Evolutionary conservation across 37 sponge, comb jelly and placozoan species (phyloP).

Genomic region (Mnemiopsis leidyi): DNA sequence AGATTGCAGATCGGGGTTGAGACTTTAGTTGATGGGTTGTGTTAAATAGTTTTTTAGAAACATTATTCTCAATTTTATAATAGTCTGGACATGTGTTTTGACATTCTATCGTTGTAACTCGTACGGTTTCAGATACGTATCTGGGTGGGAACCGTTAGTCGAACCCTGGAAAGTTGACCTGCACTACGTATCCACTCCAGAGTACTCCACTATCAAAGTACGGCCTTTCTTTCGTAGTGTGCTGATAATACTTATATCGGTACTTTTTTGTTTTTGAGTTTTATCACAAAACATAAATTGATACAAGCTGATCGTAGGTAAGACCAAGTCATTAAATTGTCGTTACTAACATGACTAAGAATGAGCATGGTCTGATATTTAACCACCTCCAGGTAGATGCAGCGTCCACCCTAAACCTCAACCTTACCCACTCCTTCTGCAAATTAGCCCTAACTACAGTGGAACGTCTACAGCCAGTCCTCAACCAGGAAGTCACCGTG

Average conservation of each 20-base stretch:
- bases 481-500: neutral
- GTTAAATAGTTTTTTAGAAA: too few relatives aligned
- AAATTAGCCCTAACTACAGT: constrained; percentile 15
- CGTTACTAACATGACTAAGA: too few relatives aligned
- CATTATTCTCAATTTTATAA: too few relatives aligned
- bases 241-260: neutral
- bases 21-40: too few relatives aligned
- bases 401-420: constrained; percentile 10
- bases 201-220: neutral
- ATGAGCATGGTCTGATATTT: too few relatives aligned
- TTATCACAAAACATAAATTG: too few relatives aligned
- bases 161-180: constrained; percentile 85
- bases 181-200: neutral
- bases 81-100: too few relatives aligned
- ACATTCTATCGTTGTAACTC: constrained; percentile 30
- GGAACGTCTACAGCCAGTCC: neutral
- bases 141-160: constrained; percentile 94
- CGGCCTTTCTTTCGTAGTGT: neutral
- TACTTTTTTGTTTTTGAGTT: too few relatives aligned
- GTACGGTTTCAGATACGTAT: constrained; percentile 74
- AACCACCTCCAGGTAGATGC: constrained; percentile 54
- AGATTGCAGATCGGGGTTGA: too few relatives aligned
- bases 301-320: too few relatives aligned
- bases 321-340: too few relatives aligned
- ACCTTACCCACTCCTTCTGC: constrained; percentile 63